Evolutionary conservation across 1,140 invertebrate genomes (phyloP).

Genomic region (Anoplophora glabripennis): DNA sequence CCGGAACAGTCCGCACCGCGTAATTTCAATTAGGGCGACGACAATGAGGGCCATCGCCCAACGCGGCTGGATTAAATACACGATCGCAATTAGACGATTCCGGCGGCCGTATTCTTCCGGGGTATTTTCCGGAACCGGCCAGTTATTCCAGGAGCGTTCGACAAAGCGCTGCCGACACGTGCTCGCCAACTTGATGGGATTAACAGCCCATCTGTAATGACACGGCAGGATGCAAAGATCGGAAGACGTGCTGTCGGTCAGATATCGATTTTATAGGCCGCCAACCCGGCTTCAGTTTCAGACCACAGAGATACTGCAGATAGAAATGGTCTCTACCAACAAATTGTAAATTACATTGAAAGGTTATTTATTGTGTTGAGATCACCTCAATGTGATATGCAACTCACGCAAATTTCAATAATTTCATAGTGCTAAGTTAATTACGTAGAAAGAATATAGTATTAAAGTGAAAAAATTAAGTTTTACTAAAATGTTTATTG

Average conservation of each 20-base stretch:
- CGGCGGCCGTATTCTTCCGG: constrained; percentile 24
- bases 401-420: no score
- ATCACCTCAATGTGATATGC: no score
- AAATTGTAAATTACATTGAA: no score
- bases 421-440: no score
- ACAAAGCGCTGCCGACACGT: constrained; percentile 31
- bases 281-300: background rate
- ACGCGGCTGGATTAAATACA: constrained; percentile 28
- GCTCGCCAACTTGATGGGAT: constrained; percentile 34
- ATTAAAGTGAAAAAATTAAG: no score
- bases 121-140: constrained; percentile 19
- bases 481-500: no score
- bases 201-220: constrained; percentile 36
- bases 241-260: constrained; percentile 19
- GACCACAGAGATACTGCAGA: no score
- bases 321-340: no score
- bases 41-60: constrained; percentile 10
- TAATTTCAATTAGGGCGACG: constrained; percentile 27
- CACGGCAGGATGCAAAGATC: constrained; percentile 34
- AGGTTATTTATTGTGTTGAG: no score
- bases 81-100: constrained; percentile 26
- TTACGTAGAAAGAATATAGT: no score
- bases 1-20: background rate
- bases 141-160: constrained; percentile 26
- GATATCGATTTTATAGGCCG: constrained; percentile 10